Percentiles rank a stretch among this genome's conserved stretches.
These are phyloP conservation scores for Drosophila percnosoma DNA, from an alignment of 2,888 invertebrate genomes.

Conservation along the genomic window DNA sequence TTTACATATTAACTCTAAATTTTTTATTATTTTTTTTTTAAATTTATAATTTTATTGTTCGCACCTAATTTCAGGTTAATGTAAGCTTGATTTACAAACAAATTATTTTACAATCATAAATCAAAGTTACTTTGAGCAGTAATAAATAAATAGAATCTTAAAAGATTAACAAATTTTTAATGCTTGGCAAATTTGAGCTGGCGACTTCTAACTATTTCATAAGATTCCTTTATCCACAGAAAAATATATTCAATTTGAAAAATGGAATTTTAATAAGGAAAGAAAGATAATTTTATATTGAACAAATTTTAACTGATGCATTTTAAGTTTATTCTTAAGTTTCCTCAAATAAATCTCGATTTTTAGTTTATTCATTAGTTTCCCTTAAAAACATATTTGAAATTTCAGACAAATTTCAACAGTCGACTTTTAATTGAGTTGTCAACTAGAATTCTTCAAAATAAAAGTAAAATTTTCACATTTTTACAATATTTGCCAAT, in stretches of 20 bases:
- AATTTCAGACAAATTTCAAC: not conserved
- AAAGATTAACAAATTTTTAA: not conserved
- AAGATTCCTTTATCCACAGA: not conserved
- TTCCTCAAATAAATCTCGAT: not conserved
- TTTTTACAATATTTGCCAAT: not conserved
- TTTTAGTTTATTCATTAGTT: not conserved
- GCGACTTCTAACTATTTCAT: not conserved
- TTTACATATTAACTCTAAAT: not conserved
- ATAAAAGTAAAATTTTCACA: not conserved
- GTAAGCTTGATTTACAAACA: not conserved
- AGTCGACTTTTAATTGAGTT: not conserved
- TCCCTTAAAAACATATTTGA: not conserved
- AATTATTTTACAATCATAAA: not conserved
- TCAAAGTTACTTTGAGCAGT: not conserved
- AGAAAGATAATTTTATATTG: not conserved
- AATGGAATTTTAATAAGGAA: not conserved
- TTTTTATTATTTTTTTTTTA: not conserved
- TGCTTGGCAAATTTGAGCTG: not conserved
- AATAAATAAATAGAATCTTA: no score
- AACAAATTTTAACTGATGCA: not conserved
- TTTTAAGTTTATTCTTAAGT: not conserved
- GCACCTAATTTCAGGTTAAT: not conserved
- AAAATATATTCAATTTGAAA: not conserved
- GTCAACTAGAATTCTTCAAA: not conserved
- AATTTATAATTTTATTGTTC: constrained; percentile 1